phyloP scores from a whole-genome alignment of 2,113 vertebrate genomes.

The Ancistrus triradiatus region DNA sequence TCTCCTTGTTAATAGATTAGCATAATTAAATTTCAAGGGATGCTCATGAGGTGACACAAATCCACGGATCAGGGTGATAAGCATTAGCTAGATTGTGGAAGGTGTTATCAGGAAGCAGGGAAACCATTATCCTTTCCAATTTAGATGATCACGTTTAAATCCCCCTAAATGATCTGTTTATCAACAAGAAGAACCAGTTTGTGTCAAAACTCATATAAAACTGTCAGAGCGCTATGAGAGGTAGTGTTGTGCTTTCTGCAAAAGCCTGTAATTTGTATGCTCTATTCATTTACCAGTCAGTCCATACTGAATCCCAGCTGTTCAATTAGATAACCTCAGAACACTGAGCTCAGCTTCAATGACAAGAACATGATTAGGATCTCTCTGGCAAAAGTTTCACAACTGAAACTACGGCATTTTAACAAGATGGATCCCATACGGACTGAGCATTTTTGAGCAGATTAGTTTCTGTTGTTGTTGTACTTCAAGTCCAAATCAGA shows the following conservation, averaged over 20 bases:
- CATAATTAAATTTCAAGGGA: slow-evolving; percentile 52
- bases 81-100: slow-evolving; percentile 30
- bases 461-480: slow-evolving; percentile 15
- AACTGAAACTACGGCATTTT: too few species aligned
- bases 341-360: not conserved
- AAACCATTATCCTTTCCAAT: slow-evolving; percentile 46
- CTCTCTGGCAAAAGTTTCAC: not conserved
- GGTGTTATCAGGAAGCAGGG: slow-evolving; percentile 36
- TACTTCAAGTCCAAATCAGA: slow-evolving; percentile 13
- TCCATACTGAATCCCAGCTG: not conserved
- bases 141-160: slow-evolving; percentile 50
- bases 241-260: not conserved
- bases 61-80: slow-evolving; percentile 40
- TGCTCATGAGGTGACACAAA: slow-evolving; percentile 43
- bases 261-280: not conserved
- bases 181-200: slow-evolving; percentile 33
- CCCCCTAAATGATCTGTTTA: slow-evolving; percentile 35
- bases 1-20: slow-evolving; percentile 60
- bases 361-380: slow-evolving; percentile 12
- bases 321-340: too few species aligned
- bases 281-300: slow-evolving; percentile 5
- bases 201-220: slow-evolving; percentile 27
- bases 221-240: not conserved
- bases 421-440: not conserved
- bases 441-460: not conserved